Conservation (phyloP, 2,888 invertebrate genomes). For the Dilophus febrilis region DNA sequence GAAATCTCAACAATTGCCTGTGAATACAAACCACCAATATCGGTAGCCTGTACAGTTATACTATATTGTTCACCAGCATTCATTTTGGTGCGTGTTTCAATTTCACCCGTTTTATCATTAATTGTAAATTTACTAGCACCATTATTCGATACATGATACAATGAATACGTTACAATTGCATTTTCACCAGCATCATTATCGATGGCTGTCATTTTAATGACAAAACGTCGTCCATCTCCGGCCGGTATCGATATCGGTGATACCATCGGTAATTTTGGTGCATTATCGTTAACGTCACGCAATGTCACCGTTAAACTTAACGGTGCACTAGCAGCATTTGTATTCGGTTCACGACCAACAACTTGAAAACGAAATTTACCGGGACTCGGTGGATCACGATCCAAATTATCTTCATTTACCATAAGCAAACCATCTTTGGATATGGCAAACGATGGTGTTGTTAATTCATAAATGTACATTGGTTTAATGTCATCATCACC, state of each 20-base stretch:
- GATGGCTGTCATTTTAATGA: conserved; percentile 55
- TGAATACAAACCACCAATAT: conserved; percentile 60
- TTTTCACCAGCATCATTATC: conserved; percentile 78
- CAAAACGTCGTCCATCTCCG: conserved; percentile 48
- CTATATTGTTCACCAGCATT: conserved; percentile 80
- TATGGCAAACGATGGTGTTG: conserved; percentile 67
- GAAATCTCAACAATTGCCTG: conserved; percentile 76
- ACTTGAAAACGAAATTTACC: conserved; percentile 76
- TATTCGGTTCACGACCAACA: conserved; percentile 65
- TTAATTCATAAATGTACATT: conserved; percentile 64
- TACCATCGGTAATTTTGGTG: conserved; percentile 62
- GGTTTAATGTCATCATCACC: conserved; percentile 67
- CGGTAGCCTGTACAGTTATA: conserved; percentile 68
- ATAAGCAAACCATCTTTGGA: conserved; percentile 53
- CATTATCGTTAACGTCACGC: conserved; percentile 74
- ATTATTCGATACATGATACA: conserved; percentile 82
- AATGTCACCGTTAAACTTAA: conserved; percentile 58
- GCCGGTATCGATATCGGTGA: conserved; percentile 69
- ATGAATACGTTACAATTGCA: conserved; percentile 64
- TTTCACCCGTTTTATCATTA: conserved; percentile 58
- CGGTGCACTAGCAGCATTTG: conserved; percentile 67
- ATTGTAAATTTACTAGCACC: conserved; percentile 74
- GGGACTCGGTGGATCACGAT: conserved; percentile 72
- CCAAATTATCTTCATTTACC: conserved; percentile 68
- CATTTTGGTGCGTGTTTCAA: conserved; percentile 60